A percentile compares a stretch with the other conserved stretches of the same genome.
Conservation (phyloP, 2,888 invertebrate genomes). For the Agriopis aurantiaria region DNA sequence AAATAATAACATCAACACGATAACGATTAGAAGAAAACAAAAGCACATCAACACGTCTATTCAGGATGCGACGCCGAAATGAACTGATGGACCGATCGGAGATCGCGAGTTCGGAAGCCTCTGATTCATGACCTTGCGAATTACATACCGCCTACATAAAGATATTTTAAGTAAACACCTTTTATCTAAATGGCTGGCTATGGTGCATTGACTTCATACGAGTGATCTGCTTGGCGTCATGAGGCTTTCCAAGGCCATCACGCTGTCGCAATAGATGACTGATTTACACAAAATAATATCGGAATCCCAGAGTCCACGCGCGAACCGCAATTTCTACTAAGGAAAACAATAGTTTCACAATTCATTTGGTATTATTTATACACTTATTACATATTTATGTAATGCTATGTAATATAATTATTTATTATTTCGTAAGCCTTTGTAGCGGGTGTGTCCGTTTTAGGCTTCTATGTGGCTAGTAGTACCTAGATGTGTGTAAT, state of each 20-base stretch:
- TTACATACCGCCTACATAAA: slow-evolving; percentile 75
- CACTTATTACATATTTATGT: neutral
- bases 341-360: slow-evolving; percentile 10
- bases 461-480: no score
- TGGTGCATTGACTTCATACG: slow-evolving; percentile 28
- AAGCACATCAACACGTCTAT: slow-evolving; percentile 8
- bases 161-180: slow-evolving; percentile 59
- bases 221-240: slow-evolving; percentile 36
- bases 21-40: slow-evolving; percentile 1
- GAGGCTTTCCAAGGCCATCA: slow-evolving; percentile 16
- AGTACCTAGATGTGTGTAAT: no score
- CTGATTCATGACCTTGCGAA: slow-evolving; percentile 66
- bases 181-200: slow-evolving; percentile 17
- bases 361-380: neutral
- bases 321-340: neutral
- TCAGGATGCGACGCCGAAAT: slow-evolving; percentile 2
- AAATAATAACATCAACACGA: slow-evolving; percentile 15
- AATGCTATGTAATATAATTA: no score
- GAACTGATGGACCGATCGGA: slow-evolving; percentile 5
- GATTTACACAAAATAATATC: slow-evolving; percentile 13
- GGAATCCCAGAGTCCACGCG: neutral
- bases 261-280: slow-evolving; percentile 9
- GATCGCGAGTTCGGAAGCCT: slow-evolving; percentile 4
- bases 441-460: no score
- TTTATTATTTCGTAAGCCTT: no score